Conservation (phyloP, 2,113 vertebrate genomes). For the Plestiodon gilberti region DNA sequence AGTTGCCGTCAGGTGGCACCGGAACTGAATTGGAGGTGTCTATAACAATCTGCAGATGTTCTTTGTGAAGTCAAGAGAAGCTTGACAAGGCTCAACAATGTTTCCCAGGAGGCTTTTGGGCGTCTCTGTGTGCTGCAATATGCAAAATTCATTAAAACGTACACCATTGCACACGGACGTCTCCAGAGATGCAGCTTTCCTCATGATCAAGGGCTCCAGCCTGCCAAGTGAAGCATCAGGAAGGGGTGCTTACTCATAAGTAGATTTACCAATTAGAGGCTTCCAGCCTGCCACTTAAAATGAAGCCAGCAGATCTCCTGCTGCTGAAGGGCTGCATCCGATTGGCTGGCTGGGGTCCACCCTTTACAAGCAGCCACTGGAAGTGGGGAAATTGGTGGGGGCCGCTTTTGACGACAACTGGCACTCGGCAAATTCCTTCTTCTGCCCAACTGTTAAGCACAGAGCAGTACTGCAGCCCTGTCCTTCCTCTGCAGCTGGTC, state of each 20-base stretch:
- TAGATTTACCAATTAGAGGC: background rate
- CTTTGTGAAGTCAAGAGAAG: too few relatives aligned
- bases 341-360: background rate
- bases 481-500: background rate
- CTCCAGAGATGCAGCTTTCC: background rate
- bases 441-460: background rate
- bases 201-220: background rate
- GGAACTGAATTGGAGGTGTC: too few relatives aligned
- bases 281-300: background rate
- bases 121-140: background rate
- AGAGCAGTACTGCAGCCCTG: too few relatives aligned
- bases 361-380: background rate
- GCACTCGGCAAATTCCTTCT: background rate
- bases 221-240: background rate
- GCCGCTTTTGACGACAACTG: background rate
- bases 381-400: background rate
- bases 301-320: background rate
- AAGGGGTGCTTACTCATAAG: background rate
- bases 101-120: too few relatives aligned
- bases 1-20: too few relatives aligned
- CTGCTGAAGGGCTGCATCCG: background rate
- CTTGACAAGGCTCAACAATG: too few relatives aligned
- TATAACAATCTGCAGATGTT: too few relatives aligned
- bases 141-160: background rate
- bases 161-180: background rate